A percentile compares a stretch with the other conserved stretches of the same genome.
These are phyloP conservation scores for Cryptocephalus primarius DNA, from an alignment of 2,888 invertebrate genomes.

Conservation along the genomic window DNA sequence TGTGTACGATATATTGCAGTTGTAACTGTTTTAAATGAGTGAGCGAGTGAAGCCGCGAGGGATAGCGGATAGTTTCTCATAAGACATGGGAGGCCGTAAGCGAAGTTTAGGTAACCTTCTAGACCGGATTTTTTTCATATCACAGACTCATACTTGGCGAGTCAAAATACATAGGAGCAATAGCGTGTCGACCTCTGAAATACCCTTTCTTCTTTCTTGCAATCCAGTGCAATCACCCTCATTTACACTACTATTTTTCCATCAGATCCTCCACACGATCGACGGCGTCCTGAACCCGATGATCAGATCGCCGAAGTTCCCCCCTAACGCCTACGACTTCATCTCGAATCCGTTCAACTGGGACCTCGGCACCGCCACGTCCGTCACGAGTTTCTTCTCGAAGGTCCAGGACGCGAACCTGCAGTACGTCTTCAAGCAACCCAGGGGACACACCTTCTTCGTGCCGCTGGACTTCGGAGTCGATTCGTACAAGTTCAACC, in stretches of 20 bases:
- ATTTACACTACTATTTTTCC: slow-evolving; percentile 5
- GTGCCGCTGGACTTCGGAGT: slow-evolving; percentile 81
- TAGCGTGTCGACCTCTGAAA: too few relatives aligned
- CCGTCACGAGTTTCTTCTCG: slow-evolving; percentile 47
- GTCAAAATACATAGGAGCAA: too few relatives aligned
- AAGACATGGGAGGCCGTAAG: too few relatives aligned
- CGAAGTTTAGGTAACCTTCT: too few relatives aligned
- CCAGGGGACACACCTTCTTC: slow-evolving; percentile 74
- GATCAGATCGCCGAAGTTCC: slow-evolving; percentile 41
- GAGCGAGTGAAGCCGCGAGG: too few relatives aligned
- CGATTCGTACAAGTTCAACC: slow-evolving; percentile 46
- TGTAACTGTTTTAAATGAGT: too few relatives aligned
- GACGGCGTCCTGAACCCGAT: slow-evolving; percentile 76
- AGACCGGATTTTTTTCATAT: too few relatives aligned
- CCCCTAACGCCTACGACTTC: slow-evolving; percentile 69
- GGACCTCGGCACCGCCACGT: slow-evolving; percentile 11
- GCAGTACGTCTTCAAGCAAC: slow-evolving; percentile 57
- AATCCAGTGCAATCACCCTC: too few relatives aligned
- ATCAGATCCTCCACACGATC: slow-evolving; percentile 71
- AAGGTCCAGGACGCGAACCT: slow-evolving; percentile 53
- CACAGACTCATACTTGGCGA: too few relatives aligned
- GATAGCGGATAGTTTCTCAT: too few relatives aligned
- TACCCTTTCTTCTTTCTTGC: too few relatives aligned
- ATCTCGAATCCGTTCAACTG: slow-evolving; percentile 46
- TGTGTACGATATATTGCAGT: too few relatives aligned